A percentile compares a stretch with the other conserved stretches of the same genome.
Conservation (phyloP, 2,888 invertebrate genomes). For the Drosophila melanocephala region DNA sequence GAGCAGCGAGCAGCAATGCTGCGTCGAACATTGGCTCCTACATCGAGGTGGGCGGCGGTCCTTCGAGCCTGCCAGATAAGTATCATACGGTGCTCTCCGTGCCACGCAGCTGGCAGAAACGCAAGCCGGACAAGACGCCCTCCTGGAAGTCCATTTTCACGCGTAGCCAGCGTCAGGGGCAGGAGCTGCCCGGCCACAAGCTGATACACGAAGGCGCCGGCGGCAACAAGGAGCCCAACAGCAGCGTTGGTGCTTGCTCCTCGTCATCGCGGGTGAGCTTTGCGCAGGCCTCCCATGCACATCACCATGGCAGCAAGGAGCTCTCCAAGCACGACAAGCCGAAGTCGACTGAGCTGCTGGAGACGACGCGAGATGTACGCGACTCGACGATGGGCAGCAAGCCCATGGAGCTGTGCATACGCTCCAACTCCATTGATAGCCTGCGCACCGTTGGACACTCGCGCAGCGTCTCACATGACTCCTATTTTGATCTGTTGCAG, state of each 20-base stretch:
- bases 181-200: constrained; percentile 64
- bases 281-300: constrained; percentile 76
- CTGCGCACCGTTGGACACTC: constrained; percentile 85
- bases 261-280: constrained; percentile 81
- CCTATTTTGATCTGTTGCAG: constrained; percentile 91
- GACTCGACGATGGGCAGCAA: constrained; percentile 69
- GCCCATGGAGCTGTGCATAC: constrained; percentile 85
- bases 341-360: constrained; percentile 84
- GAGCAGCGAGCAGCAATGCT: constrained; percentile 55
- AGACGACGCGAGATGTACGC: constrained; percentile 73
- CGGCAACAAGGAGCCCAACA: constrained; percentile 65
- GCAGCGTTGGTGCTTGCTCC: constrained; percentile 3
- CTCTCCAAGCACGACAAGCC: constrained; percentile 82
- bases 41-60: constrained; percentile 91
- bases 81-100: constrained; percentile 98
- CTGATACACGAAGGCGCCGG: constrained; percentile 43
- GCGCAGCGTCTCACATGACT: constrained; percentile 96
- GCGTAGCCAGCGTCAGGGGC: constrained; percentile 83
- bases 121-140: constrained; percentile 83
- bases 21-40: constrained; percentile 86
- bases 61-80: constrained; percentile 89
- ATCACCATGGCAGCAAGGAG: constrained; percentile 75
- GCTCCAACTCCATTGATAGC: constrained; percentile 85
- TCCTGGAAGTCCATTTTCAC: constrained; percentile 86
- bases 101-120: constrained; percentile 87